phyloP scores from a whole-genome alignment of 2,113 vertebrate species.

The Clarias macrocephalus region DNA sequence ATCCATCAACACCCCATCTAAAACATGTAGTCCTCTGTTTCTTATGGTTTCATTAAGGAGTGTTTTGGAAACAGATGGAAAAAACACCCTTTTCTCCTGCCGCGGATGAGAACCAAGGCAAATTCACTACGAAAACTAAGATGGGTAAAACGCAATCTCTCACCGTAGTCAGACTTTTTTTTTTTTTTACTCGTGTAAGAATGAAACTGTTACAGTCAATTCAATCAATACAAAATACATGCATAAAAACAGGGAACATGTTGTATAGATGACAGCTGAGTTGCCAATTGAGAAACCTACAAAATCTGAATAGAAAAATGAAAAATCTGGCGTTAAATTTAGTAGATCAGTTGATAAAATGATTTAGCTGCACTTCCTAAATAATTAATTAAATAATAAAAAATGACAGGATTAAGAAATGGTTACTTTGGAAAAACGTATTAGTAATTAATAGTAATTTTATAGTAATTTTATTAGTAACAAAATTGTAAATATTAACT shows the following conservation, averaged over 20 bases:
- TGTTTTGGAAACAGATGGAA: slow-evolving; percentile 1
- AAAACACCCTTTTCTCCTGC: background rate
- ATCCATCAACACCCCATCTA: slow-evolving; percentile 68
- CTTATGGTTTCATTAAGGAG: slow-evolving; percentile 40
- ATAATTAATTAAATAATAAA: too few species aligned
- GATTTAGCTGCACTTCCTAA: background rate
- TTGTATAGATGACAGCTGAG: background rate
- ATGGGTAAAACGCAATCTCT: background rate
- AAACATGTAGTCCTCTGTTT: slow-evolving; percentile 54
- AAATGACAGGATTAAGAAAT: background rate
- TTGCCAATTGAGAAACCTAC: background rate
- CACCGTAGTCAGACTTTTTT: background rate
- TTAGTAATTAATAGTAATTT: too few species aligned
- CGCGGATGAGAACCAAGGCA: background rate
- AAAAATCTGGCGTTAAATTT: background rate
- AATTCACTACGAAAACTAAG: background rate
- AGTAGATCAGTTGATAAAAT: background rate
- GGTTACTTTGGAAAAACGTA: background rate
- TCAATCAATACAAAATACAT: background rate
- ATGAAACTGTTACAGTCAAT: background rate
- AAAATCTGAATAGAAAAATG: too few species aligned
- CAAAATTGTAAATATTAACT: background rate
- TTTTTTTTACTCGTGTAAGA: background rate
- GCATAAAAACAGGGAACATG: background rate
- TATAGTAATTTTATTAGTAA: background rate